These are phyloP conservation scores for Callinectes sapidus DNA, from an alignment of 2,888 invertebrate genomes.

Conservation along the genomic window DNA sequence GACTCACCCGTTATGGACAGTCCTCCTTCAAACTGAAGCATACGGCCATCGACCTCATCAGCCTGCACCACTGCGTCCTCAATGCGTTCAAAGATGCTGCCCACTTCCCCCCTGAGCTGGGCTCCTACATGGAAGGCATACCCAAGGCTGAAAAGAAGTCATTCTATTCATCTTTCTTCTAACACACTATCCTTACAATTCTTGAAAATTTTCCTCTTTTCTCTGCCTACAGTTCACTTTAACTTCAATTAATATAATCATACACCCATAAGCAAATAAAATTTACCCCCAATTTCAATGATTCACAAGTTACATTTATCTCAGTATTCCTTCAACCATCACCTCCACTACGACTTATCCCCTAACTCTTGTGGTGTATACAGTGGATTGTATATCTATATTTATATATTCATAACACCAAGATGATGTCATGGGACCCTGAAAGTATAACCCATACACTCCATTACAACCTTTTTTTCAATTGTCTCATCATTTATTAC, in stretches of 20 bases:
- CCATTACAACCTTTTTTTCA: too few relatives aligned
- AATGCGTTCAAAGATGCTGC: conserved; percentile 84
- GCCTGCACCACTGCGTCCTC: conserved; percentile 96
- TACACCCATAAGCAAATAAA: too few relatives aligned
- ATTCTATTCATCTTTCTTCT: neutral
- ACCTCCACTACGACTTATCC: too few relatives aligned
- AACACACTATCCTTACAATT: neutral
- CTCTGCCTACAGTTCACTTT: neutral
- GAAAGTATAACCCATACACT: too few relatives aligned
- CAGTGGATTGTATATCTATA: too few relatives aligned
- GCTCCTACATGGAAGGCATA: conserved; percentile 87
- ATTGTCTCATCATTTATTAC: conserved; percentile 69
- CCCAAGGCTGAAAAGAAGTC: conserved; percentile 81
- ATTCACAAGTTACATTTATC: too few relatives aligned
- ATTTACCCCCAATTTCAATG: too few relatives aligned
- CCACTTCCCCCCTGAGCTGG: conserved; percentile 80
- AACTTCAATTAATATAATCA: too few relatives aligned
- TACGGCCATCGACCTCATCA: conserved; percentile 93
- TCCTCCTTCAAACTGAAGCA: conserved; percentile 94
- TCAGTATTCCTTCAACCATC: too few relatives aligned
- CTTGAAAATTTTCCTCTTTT: neutral
- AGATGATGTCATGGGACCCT: too few relatives aligned
- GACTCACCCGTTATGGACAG: conserved; percentile 83
- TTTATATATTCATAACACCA: too few relatives aligned
- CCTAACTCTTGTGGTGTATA: too few relatives aligned